Conservation (phyloP, 2,888 invertebrate species). For the Drosophila macrospina region DNA sequence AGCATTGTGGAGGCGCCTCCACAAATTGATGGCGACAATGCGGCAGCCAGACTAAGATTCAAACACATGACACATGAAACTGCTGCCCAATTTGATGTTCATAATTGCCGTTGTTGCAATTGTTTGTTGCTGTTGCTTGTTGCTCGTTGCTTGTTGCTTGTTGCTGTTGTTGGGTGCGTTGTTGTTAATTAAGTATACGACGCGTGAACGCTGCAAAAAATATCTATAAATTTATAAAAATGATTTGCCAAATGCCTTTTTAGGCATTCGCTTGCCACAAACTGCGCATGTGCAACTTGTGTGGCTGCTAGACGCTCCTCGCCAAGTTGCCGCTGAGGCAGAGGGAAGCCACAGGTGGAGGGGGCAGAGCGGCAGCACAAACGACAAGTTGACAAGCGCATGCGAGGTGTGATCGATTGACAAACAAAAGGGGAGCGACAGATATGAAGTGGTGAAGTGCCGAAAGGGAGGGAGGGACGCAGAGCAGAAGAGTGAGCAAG, state of each 20-base stretch:
- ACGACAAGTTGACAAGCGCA: conserved; percentile 13
- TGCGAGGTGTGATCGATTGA: conserved; percentile 51
- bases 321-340: background rate
- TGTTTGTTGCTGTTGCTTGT: conserved; percentile 10
- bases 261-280: conserved; percentile 40
- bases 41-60: conserved; percentile 45
- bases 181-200: conserved; percentile 63
- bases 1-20: conserved; percentile 72
- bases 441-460: background rate
- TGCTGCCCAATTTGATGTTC: conserved; percentile 16
- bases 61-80: conserved; percentile 27
- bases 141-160: no score
- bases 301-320: conserved; percentile 39
- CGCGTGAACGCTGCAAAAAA: conserved; percentile 53
- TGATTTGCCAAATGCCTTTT: conserved; percentile 40
- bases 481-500: background rate
- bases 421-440: conserved; percentile 15
- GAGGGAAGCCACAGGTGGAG: conserved; percentile 6
- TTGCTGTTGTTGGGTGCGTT: conserved; percentile 48
- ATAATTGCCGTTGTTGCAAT: conserved; percentile 21
- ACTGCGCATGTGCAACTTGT: conserved; percentile 39
- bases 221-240: conserved; percentile 14
- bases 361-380: conserved; percentile 4
- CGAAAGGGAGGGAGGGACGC: background rate
- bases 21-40: conserved; percentile 71